Base-by-base conservation (phyloP, 1,140 invertebrate species). In the Monochamus saltuarius region DNA sequence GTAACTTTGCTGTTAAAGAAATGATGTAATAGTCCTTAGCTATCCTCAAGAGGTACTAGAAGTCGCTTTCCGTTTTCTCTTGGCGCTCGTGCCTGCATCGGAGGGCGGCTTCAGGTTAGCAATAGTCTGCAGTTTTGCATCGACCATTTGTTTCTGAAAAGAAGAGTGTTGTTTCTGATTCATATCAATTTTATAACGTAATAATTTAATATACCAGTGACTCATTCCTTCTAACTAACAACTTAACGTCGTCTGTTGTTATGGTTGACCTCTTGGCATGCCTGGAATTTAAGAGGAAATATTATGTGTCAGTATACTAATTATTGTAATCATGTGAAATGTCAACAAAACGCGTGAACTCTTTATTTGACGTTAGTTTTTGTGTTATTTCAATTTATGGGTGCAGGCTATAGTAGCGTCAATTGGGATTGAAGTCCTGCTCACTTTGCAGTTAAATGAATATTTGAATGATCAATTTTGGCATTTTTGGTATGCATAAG, bases 191-290 rank as follows among this genome's bases (percentile, higher is more conserved):
- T 49, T 47, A 50, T 17, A 29, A 19, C 40, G 19, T 37, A 17
- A 45, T 42, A 60, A 51, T 43, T 46, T 35, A 17, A 46, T 73
- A 74, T 74, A 83, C 82, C 74, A 83, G 64, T 19, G 77, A 78
- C 14, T 76, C 70, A 69, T 83, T 83, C 62, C 79, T 75, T 64
- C 82, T 67, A 3, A 78, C 78, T 22, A 83, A 63, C 8, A 84
- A 68, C 71, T 81, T 83, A 0, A 83, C 79, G 69, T 83, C 82
- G 35, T 83, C 81, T 1, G 72, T 47, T 60, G 78, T 83, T 17
- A 83, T 75, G 4, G 76, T 79, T 14, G 77, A 71, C 34, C 82
- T 75, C 70, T 82, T 83, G 0, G 79, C 81, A 64, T 84, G 82
- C 59, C 82, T 84, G 56, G 56, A 76, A 74, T 40, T 40, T 40